Evolutionary conservation across 2,113 vertebrate genomes (phyloP), one percentile per base, ranked within the genome.

Genomic region (Mastomys coucha): DNA sequence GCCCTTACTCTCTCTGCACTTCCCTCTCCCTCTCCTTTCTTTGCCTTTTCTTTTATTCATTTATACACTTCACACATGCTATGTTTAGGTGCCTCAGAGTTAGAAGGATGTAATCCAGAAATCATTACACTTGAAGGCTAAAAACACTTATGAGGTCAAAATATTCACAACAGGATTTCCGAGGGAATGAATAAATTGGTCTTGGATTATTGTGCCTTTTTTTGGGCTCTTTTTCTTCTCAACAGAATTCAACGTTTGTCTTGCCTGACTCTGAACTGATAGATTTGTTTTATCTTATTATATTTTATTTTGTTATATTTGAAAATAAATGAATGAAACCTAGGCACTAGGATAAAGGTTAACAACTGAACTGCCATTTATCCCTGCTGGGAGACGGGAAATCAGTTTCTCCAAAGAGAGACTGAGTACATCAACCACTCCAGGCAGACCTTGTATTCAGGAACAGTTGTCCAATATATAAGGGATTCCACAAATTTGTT

Each of bases 1-100:
- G 13, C 4, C 3, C 0, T 39, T 33, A 2, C 6, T 16, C 3
- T 16, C 1, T 2, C 33, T 42, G 4, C 13, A 2, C 19, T 31
- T 16, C 58, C 5, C 65, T n/a, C n/a, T 60, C 0, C 28, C 9
- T 58, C 4, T 3, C 49, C 16, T 78, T 81, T 80, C 82, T 84
- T 3, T 84, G 22, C 75, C 39, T 92, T 96, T 65, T 65, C 16
- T 87, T 96, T 95, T 1, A 90, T 72, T 87, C 53, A 67, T 53
- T 45, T 69, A 94, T 56, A 82, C 9, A 73, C 13, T 89, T 20
- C 91, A 51, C 36, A 72, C 10, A 1, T 91, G 17, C 45, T 67
- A 31, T 87, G 42, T 53, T 70, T 77, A 65, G 33, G 19, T 42
- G 49, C 10, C n/a, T 14, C 42, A 33, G 20, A 89, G 3, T 65